Percentiles rank a stretch among this genome's conserved stretches.
Conservation (phyloP, 2,888 invertebrate species). For the Enchytraeus crypticus region DNA sequence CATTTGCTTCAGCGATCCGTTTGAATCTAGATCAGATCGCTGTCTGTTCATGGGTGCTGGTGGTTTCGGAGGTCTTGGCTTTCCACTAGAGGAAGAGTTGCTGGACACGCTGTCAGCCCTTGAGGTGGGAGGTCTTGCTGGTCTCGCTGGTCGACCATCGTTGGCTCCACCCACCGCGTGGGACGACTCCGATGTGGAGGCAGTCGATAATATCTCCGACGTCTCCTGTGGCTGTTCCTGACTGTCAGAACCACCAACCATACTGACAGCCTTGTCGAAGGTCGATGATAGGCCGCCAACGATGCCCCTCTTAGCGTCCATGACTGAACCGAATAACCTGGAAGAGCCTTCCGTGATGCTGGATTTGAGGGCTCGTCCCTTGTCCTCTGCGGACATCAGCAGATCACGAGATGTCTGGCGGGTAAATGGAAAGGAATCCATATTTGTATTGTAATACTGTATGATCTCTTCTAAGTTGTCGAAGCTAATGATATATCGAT, state of each 20-base stretch:
- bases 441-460: no score
- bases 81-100: not conserved
- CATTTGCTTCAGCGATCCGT: slow-evolving; percentile 8
- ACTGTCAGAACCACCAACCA: slow-evolving; percentile 14
- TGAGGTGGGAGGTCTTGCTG: not conserved
- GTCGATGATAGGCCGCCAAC: slow-evolving; percentile 20
- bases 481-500: no score
- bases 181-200: not conserved
- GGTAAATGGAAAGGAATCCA: slow-evolving; percentile 16
- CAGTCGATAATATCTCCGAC: not conserved
- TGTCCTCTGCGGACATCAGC: slow-evolving; percentile 9
- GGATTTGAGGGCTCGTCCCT: slow-evolving; percentile 13
- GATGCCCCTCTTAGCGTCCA: slow-evolving; percentile 17
- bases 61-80: slow-evolving; percentile 12
- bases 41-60: slow-evolving; percentile 8
- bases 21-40: slow-evolving; percentile 7
- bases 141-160: not conserved
- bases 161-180: not conserved
- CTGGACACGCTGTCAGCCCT: not conserved
- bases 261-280: slow-evolving; percentile 20
- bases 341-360: slow-evolving; percentile 24
- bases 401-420: slow-evolving; percentile 13
- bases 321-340: slow-evolving; percentile 21
- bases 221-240: not conserved
- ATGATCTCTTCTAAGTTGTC: no score